Conservation (phyloP, 2,113 vertebrate genomes). For the Ploceus nigricollis region DNA sequence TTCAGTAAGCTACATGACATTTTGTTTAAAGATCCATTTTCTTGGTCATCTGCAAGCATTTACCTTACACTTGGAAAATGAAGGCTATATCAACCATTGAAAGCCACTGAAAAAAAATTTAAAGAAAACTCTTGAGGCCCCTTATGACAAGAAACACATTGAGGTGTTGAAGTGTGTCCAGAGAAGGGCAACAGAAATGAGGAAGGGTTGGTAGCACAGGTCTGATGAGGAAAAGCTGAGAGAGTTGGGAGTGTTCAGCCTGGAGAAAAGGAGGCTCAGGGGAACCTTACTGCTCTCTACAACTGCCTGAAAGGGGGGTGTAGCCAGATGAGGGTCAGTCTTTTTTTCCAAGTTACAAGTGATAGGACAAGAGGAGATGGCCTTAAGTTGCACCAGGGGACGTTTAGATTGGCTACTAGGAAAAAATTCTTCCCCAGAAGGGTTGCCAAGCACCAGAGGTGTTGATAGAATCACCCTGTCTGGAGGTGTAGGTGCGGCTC, state of each 20-base stretch:
- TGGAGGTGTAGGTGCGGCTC: background rate
- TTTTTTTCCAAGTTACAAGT: background rate
- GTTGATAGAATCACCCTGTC: background rate
- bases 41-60: background rate
- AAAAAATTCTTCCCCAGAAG: background rate
- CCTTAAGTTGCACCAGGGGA: background rate
- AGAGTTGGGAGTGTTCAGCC: background rate
- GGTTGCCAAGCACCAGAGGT: background rate
- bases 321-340: background rate
- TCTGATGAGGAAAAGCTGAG: background rate
- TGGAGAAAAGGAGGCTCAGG: background rate
- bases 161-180: background rate
- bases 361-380: background rate
- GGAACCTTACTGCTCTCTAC: background rate
- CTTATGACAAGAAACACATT: background rate
- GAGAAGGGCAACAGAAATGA: background rate
- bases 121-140: background rate
- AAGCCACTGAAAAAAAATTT: background rate
- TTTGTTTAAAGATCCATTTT: background rate
- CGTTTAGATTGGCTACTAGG: background rate
- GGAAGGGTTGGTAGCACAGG: background rate
- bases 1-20: background rate
- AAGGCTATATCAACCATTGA: background rate
- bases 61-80: background rate
- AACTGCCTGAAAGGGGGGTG: background rate